Base-by-base conservation (phyloP, 1,140 invertebrate genomes). In the Andricus grossulariae region DNA sequence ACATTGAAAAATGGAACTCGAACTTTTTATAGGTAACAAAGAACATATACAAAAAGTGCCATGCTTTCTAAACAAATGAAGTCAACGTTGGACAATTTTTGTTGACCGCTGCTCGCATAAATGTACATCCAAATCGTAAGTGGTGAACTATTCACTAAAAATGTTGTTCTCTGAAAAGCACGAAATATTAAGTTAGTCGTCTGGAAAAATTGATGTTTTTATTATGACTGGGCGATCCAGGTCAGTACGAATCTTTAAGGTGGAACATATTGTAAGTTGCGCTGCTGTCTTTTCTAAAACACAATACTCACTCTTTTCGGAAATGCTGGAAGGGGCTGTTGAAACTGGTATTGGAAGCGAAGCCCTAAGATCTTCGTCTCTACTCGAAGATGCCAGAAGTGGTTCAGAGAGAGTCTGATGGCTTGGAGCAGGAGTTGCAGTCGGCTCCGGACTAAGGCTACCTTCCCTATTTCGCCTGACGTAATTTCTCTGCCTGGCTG, bases 401-500 rank as follows among this genome's bases (percentile, higher is more conserved):
- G 73, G 60, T 60, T 87, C 83, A 51, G 72, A 25, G 15, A 78
- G 54, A 57, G 52, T 71, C 78, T 82, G 82, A 82, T 72, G 72
- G 71, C 73, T 84, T 39, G 77, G 70, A 81, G 81, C 66, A 45
- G 21, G 51, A 72, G 75, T 80, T 15, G 55, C 80, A 70, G 82
- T 74, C 25, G 81, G 78, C 57, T 90, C 87, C 6, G 92, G 93
- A 87, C 93, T 94, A 50, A 83, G 80, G 78, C 87, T 89, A 57
- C 80, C 87, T n/a, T 94, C 92, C 83, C 93, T 92, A 84, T 95
- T 94, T 57, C 94, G 90, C 72, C 94, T 88, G 81, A 94, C 92
- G 88, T 95, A 95, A 88, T 94, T 93, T 78, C 93, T 90, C 80
- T 93, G 93, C 87, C 93, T 94, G 75, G 92, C 87, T 74, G 92